Base-by-base conservation (phyloP, 2,113 vertebrate genomes). In the Eptesicus fuscus region DNA sequence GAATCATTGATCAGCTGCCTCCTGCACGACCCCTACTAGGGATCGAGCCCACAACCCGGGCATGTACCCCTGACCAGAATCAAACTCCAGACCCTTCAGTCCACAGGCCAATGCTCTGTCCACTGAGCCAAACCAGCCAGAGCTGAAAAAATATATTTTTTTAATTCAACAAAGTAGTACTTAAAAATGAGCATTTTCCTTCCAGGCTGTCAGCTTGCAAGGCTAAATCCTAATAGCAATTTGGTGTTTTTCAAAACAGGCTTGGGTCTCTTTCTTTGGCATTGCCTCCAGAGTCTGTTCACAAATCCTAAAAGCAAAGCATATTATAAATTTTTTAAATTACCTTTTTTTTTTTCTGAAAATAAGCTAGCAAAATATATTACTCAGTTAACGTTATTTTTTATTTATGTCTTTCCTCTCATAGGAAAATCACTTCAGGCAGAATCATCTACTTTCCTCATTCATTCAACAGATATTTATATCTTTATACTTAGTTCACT, bases 351-450 rank as follows among this genome's bases (percentile, higher is more conserved):
- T 37, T 77, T 74, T 65, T 40, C 61, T 80, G 9, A 85, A 92
- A 80, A 94, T 51, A 90, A 94, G 70, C 23, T 90, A 92, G 23
- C 23, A 80, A 80, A 80, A 76, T 76, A 14, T 42, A 79, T 56
- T n/a, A 0, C 30, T 92, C 35, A 40, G 18, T 37, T 82, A 47
- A 56, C 3, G 23, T 73, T 61, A 17, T 53, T 74, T 83, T 83
- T 83, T 88, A 61, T 59, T 76, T 85, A 63, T 47, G 69, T 42
- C 28, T 11, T 92, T 14, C 14, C 7, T 61, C 61, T 42, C 2
- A 70, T 25, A 53, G 5, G 1, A n/a, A 92, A 73, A 47, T 20
- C 53, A 84, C 1, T 22, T 30, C 22, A 79, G 28, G 30, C 9
- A 20, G 1, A 4, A 82, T 83, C 42, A 65, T 12, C 67, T 8